Percentiles rank a stretch among this genome's conserved stretches.
Conservation (phyloP, 2,113 vertebrate genomes). For the Prunella fulvescens region DNA sequence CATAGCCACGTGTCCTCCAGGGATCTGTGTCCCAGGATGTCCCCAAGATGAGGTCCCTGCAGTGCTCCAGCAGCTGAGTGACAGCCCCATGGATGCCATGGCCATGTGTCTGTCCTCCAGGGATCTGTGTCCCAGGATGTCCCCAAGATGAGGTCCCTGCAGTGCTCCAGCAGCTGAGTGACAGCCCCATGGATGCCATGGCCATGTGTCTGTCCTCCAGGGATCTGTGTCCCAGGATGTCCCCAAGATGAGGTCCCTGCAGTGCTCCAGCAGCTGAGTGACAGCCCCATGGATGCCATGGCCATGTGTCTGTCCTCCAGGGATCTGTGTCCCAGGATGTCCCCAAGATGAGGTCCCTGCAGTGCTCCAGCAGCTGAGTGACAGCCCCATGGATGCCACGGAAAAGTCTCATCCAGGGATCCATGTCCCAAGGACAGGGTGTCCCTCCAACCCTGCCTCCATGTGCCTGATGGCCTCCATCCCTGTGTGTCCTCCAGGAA, state of each 20-base stretch:
- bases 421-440: neutral
- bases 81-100: neutral
- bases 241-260: no score
- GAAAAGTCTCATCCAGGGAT: neutral
- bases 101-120: rapidly evolving
- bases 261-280: no score
- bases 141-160: neutral
- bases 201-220: no score
- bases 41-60: no score
- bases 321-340: neutral
- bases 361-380: neutral
- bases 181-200: neutral
- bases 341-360: neutral
- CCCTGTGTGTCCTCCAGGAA: neutral
- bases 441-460: neutral
- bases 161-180: neutral
- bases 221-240: no score
- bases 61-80: neutral
- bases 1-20: neutral
- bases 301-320: no score
- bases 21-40: neutral
- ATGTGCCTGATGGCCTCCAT: neutral
- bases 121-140: neutral
- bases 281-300: no score
- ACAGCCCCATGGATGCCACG: rapidly evolving